Evolutionary conservation across 2,888 invertebrate species (phyloP).

Genomic region (Drosophila putrida): DNA sequence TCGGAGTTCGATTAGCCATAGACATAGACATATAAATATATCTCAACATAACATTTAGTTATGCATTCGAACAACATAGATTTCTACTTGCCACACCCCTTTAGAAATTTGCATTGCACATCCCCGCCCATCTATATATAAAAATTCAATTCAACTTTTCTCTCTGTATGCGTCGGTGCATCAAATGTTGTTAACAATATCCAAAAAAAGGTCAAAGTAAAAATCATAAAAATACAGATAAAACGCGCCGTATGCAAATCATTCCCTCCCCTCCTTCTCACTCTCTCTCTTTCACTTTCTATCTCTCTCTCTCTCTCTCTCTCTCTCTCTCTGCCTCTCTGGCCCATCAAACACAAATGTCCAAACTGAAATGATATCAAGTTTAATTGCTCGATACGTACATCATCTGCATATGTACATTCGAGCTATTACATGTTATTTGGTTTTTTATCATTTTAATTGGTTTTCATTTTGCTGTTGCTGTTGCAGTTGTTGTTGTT

Average conservation of each 20-base stretch:
- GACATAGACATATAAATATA: constrained; percentile 39
- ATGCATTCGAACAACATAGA: constrained; percentile 20
- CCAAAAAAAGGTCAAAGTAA: constrained; percentile 37
- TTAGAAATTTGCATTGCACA: constrained; percentile 18
- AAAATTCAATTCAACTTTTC: constrained; percentile 30
- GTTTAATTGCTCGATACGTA: constrained; percentile 58
- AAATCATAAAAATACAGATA: constrained; percentile 36
- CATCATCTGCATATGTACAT: constrained; percentile 16
- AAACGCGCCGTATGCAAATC: constrained; percentile 56
- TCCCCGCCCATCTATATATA: constrained; percentile 16
- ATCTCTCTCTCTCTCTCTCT: background rate
- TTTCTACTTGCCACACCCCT: constrained; percentile 23
- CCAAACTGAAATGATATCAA: constrained; percentile 40
- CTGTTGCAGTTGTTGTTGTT: constrained; percentile 8
- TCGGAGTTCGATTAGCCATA: constrained; percentile 31
- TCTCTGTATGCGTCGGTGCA: constrained; percentile 10
- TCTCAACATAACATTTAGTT: constrained; percentile 34
- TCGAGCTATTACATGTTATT: constrained; percentile 34
- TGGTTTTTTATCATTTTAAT: constrained; percentile 62
- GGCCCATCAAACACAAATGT: constrained; percentile 18
- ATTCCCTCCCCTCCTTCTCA: background rate
- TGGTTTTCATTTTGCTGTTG: constrained; percentile 64
- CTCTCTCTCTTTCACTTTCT: background rate
- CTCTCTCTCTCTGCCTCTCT: background rate
- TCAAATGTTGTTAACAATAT: constrained; percentile 25